Percentiles rank a stretch among this genome's conserved stretches.
These are phyloP conservation scores for Molorchus minor DNA, from an alignment of 2,888 invertebrate species.

Conservation along the genomic window DNA sequence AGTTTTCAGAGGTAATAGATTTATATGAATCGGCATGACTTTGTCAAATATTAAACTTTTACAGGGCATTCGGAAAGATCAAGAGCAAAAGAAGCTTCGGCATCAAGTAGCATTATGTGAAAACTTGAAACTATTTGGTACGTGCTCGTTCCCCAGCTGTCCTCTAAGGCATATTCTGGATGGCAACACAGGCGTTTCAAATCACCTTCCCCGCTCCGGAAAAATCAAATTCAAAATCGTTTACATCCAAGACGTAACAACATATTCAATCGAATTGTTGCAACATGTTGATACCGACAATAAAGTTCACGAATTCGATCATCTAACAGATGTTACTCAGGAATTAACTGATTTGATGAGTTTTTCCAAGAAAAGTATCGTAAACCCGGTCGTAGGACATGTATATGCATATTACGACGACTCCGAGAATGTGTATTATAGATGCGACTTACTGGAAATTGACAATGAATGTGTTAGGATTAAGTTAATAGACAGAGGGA, in stretches of 20 bases:
- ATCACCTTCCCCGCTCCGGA: constrained; percentile 67
- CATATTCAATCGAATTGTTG: constrained; percentile 63
- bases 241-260: constrained; percentile 69
- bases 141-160: constrained; percentile 70
- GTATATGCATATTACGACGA: constrained; percentile 41
- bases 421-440: constrained; percentile 34
- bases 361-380: constrained; percentile 24
- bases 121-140: constrained; percentile 71
- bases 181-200: constrained; percentile 65
- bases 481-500: constrained; percentile 71
- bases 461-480: constrained; percentile 59
- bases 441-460: constrained; percentile 46
- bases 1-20: constrained; percentile 45
- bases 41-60: background rate
- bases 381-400: constrained; percentile 28
- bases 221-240: constrained; percentile 68
- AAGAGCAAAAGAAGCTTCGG: constrained; percentile 63
- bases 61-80: constrained; percentile 40
- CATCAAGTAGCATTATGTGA: constrained; percentile 67
- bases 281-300: constrained; percentile 37
- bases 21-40: background rate
- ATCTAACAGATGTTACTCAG: constrained; percentile 26
- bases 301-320: constrained; percentile 34
- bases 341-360: constrained; percentile 25
- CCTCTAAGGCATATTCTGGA: constrained; percentile 71